Base-by-base conservation (phyloP, 2,797 vertebrate species). In the Anas bernieri region DNA sequence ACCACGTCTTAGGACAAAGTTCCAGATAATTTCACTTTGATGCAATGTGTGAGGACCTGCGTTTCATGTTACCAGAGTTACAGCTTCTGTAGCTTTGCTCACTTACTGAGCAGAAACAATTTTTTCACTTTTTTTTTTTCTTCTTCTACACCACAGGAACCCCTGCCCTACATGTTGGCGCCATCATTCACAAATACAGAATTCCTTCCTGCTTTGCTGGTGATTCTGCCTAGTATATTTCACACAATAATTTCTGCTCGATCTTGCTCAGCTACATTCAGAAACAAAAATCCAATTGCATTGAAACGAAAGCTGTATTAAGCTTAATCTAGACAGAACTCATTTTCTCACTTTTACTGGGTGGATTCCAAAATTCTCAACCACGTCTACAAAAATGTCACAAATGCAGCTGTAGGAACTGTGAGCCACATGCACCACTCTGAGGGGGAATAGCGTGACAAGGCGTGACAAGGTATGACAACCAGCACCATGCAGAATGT, bases 1-100 rank as follows among this genome's bases (percentile, higher is more conserved):
- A 67, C 20, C 91, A 88, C 83, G 14, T 8, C 50, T 31, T 0
- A 48, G 33, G 22, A 81, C 41, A 66, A 88, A 91, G 55, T 55
- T 83, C 88, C 56, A 85, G 30, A 90, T 91, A 73, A 74, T 56
- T 39, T 48, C 8, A 84, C 56, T 70, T 7, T 66, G n/a, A 73
- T 45, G 12, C 64, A 81, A 89, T 68, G 28, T 28, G 55, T 69
- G 13, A 90, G 81, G 82, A 92, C 66, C 48, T 76, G 43, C 74
- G 39, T 70, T 73, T 76, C 66, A 52, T 12, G 16, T 63, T 48
- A 85, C 64, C 54, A 11, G 80, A 86, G 26, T 73, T 79, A 88
- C 76, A 62, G 11, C 37, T 87, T 7, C 33, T 28, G 31, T 87
- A 91, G 80, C 50, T 37, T 66, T 94, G 41, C 21, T 93, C 69